A percentile compares a stretch with the other conserved stretches of the same genome.
These are phyloP conservation scores for Phortica variegata DNA, from an alignment of 1,140 invertebrate genomes.

Conservation along the genomic window DNA sequence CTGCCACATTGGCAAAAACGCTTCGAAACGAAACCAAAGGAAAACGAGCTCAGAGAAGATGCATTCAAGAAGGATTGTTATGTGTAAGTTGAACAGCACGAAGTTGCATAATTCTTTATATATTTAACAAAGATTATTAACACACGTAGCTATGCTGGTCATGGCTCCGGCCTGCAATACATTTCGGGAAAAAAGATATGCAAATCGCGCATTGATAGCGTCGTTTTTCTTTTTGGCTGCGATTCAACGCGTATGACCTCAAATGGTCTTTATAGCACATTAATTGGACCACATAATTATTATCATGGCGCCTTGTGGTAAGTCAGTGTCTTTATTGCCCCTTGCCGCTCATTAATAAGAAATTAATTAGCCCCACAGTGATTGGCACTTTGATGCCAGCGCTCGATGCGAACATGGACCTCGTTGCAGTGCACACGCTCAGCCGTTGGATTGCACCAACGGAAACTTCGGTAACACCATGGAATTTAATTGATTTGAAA, in stretches of 20 bases:
- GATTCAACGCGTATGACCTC: slow-evolving; percentile 45
- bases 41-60: slow-evolving; percentile 30
- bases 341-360: slow-evolving; percentile 2
- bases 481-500: slow-evolving; percentile 34
- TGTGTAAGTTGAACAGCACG: slow-evolving; percentile 28
- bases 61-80: slow-evolving; percentile 40
- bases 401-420: slow-evolving; percentile 44
- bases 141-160: slow-evolving; percentile 42
- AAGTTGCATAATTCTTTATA: neutral
- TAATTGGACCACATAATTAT: slow-evolving; percentile 47
- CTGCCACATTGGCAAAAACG: slow-evolving; percentile 35
- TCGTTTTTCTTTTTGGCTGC: slow-evolving; percentile 51
- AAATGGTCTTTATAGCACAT: slow-evolving; percentile 39
- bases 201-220: slow-evolving; percentile 30
- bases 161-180: slow-evolving; percentile 49
- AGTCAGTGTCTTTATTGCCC: slow-evolving; percentile 3
- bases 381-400: slow-evolving; percentile 49
- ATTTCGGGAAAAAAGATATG: slow-evolving; percentile 35
- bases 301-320: slow-evolving; percentile 47
- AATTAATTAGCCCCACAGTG: slow-evolving; percentile 29
- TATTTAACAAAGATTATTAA: too few relatives aligned
- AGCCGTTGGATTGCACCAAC: slow-evolving; percentile 40
- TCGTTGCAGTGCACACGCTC: slow-evolving; percentile 31
- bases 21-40: slow-evolving; percentile 35
- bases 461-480: slow-evolving; percentile 27